Evolutionary conservation across 2,113 vertebrate species (phyloP).

Genomic region (Erythrolamprus reginae): DNA sequence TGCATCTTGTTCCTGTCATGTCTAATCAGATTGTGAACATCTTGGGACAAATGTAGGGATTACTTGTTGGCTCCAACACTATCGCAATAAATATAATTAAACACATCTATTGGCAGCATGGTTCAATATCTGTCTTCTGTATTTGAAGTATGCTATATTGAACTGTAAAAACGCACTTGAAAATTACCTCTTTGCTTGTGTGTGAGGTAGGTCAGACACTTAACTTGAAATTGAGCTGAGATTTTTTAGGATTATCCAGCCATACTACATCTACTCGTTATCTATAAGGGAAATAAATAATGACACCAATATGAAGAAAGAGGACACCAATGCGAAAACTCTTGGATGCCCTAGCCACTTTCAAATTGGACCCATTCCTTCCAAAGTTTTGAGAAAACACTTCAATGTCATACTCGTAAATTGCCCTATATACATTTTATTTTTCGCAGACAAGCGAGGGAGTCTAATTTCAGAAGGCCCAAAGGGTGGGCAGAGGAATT

Average conservation of each 20-base stretch:
- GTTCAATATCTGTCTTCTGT: conserved; percentile 15
- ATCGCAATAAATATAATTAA: conserved; percentile 19
- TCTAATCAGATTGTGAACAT: conserved; percentile 19
- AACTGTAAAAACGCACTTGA: conserved; percentile 21
- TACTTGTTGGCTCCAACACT: neutral
- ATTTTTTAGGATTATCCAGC: neutral
- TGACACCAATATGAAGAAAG: neutral
- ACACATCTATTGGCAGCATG: neutral
- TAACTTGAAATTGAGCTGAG: conserved; percentile 12
- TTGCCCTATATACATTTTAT: neutral
- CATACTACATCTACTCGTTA: neutral
- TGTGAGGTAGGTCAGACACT: neutral
- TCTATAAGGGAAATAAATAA: neutral
- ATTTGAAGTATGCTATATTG: conserved; percentile 16
- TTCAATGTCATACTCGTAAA: neutral
- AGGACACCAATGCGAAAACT: neutral
- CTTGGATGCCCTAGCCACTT: neutral
- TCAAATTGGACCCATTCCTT: neutral
- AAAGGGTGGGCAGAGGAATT: neutral
- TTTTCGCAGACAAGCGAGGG: neutral
- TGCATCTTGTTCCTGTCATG: neutral
- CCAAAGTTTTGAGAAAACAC: neutral
- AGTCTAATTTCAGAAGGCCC: neutral
- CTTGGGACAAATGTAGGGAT: conserved; percentile 1
- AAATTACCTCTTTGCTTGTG: conserved; percentile 7